Evolutionary conservation across 2,888 invertebrate genomes (phyloP).

Genomic region (Lagria hirta): DNA sequence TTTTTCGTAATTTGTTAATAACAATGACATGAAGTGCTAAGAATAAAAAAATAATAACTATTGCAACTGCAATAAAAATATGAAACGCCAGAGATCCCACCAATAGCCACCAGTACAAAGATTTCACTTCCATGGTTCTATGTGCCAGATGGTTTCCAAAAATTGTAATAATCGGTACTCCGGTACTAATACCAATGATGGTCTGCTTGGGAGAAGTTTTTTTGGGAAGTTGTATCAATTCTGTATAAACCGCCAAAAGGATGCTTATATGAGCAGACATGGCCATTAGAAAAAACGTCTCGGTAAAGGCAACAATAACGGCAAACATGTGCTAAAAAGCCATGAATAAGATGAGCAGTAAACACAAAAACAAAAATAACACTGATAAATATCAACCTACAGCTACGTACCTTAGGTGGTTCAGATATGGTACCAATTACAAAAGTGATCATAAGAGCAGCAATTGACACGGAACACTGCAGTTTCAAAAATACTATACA

Average conservation of each 20-base stretch:
- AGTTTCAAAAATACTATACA: constrained; percentile 67
- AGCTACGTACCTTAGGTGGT: constrained; percentile 56
- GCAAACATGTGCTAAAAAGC: constrained; percentile 15
- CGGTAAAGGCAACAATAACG: constrained; percentile 47
- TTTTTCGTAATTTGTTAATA: constrained; percentile 61
- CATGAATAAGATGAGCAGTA: too few species aligned
- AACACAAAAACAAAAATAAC: background rate
- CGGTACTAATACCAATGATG: constrained; percentile 69
- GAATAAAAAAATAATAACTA: constrained; percentile 68
- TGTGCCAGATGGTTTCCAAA: constrained; percentile 69
- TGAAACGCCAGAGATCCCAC: constrained; percentile 61
- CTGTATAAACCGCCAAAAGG: constrained; percentile 69
- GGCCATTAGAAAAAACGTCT: constrained; percentile 66
- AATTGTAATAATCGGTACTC: constrained; percentile 67
- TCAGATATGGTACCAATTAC: constrained; percentile 56
- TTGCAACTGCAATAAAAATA: constrained; percentile 69
- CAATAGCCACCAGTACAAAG: constrained; percentile 67
- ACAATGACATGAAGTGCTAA: constrained; percentile 69
- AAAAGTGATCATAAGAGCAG: constrained; percentile 69
- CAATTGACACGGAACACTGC: constrained; percentile 68
- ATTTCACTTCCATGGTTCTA: constrained; percentile 60
- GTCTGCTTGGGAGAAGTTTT: constrained; percentile 61
- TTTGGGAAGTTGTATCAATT: constrained; percentile 62
- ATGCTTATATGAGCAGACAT: constrained; percentile 73
- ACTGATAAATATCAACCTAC: background rate